Percentiles rank a stretch among this genome's conserved stretches.
phyloP scores from a whole-genome alignment of 2,888 invertebrate species.

The Melanostoma scalare region DNA sequence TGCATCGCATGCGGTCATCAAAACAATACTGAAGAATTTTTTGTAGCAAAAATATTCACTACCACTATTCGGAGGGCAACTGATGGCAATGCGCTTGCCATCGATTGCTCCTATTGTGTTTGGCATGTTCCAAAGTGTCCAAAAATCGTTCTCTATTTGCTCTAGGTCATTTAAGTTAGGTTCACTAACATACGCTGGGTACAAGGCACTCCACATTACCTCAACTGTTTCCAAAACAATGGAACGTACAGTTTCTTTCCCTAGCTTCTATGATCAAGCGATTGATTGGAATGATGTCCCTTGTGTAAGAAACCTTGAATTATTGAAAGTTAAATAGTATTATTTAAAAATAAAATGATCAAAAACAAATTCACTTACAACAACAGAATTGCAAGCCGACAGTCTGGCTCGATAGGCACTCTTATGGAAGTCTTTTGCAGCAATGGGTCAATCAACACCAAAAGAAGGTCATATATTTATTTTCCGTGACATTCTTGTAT shows the following conservation, averaged over 20 bases:
- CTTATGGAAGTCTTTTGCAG: conserved; percentile 19
- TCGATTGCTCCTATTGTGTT: conserved; percentile 47
- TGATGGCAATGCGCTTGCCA: conserved; percentile 42
- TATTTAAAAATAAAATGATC: no score
- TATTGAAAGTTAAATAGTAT: background rate
- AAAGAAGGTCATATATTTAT: background rate
- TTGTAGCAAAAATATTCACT: conserved; percentile 40
- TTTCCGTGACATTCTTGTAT: conserved; percentile 8
- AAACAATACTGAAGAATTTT: conserved; percentile 43
- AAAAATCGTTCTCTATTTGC: conserved; percentile 32
- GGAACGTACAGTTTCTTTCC: conserved; percentile 36
- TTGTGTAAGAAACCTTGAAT: conserved; percentile 32
- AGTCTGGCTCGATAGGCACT: conserved; percentile 12
- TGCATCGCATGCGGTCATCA: conserved; percentile 59
- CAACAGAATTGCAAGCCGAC: conserved; percentile 9
- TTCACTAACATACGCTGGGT: conserved; percentile 32
- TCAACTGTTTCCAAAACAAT: conserved; percentile 49
- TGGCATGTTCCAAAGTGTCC: conserved; percentile 43
- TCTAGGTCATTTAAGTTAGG: conserved; percentile 23
- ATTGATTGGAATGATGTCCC: conserved; percentile 35
- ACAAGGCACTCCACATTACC: conserved; percentile 41
- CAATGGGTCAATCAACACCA: background rate
- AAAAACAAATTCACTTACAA: conserved; percentile 17
- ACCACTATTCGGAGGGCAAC: conserved; percentile 52
- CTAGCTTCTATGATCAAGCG: conserved; percentile 43